Base-by-base conservation (phyloP, 2,113 vertebrate species). In the Ceyx melanurus region DNA sequence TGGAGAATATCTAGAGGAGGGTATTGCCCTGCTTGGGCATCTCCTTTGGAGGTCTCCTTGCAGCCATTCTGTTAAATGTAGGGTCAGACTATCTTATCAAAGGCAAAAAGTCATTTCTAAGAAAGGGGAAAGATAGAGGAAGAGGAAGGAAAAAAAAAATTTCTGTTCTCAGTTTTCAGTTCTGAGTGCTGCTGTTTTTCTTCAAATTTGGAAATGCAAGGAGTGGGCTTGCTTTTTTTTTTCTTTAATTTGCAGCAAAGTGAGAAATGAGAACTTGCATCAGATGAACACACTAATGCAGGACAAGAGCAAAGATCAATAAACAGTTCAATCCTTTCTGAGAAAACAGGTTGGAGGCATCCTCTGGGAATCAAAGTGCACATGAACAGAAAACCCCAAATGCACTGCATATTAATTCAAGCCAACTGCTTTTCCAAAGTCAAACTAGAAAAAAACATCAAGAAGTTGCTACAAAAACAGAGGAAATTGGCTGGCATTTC, bases 401-500 rank as follows among this genome's bases (percentile, higher is more conserved):
- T 2, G 8, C 1, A 7, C 20, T 89, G 51, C 67, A 66, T 89
- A 76, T 88, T 91, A 96, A 96, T 93, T 66, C 78, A 88, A 71
- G 67, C 92, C 82, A 74, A 92, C 46, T 74, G 46, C 65, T 90
- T 93, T 92, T 90, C 62, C 61, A 64, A 16, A 35, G 53, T 12
- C 66, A 60, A 81, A 40, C 40, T 74, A 0, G 0, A 67, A 95
- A 54, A 19, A 95, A 92, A 88, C 75, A 74, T 70, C 89, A 93
- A 93, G 84, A 88, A 82, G 82, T 65, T 80, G 23, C 72, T 88
- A 64, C 26, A 88, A 92, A 88, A 95, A 71, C 92, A 92, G 86
- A 89, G 88, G 84, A 93, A 92, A 83, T n/a, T 86, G 94, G 92
- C 89, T 95, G 89, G 96, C 79, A 88, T 91, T 95, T 89, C 85